Evolutionary conservation across 2,797 vertebrate genomes (phyloP).

Genomic region (Myripristis jacobus): DNA sequence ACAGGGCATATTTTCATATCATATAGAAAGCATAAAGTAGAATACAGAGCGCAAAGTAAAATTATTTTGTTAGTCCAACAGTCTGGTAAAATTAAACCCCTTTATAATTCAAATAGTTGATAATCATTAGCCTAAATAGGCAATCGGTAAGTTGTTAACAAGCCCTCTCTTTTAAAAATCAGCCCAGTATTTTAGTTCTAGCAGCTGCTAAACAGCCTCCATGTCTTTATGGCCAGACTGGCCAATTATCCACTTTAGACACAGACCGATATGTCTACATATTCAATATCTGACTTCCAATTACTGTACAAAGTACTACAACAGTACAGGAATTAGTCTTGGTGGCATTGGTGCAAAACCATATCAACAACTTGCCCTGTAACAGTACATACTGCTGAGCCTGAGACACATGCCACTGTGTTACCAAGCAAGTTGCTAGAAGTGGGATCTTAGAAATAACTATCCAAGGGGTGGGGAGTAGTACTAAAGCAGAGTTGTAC

Average conservation of each 20-base stretch:
- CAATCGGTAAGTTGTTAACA: not conserved
- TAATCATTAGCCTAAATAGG: not conserved
- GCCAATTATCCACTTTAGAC: not conserved
- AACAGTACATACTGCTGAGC: not conserved
- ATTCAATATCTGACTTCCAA: not conserved
- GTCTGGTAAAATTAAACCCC: conserved; percentile 14
- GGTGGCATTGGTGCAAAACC: too few species aligned
- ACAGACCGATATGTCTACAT: too few species aligned
- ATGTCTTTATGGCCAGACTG: not conserved
- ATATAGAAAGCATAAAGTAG: not conserved
- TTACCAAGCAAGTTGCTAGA: not conserved
- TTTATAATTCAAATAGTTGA: not conserved
- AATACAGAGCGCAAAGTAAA: not conserved
- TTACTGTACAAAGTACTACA: not conserved
- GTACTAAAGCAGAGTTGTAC: conserved; percentile 22
- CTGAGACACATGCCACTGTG: not conserved
- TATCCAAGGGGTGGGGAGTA: conserved; percentile 13
- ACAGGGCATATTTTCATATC: not conserved
- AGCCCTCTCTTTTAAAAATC: not conserved
- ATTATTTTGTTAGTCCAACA: conserved; percentile 1
- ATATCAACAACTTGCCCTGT: not conserved
- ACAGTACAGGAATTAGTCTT: too few species aligned
- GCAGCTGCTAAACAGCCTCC: not conserved
- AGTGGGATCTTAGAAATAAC: conserved; percentile 11
- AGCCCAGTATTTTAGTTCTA: not conserved